A percentile compares a stretch with the other conserved stretches of the same genome.
Conservation (phyloP, 2,113 vertebrate species). For the Microcebus lehilahytsara region DNA sequence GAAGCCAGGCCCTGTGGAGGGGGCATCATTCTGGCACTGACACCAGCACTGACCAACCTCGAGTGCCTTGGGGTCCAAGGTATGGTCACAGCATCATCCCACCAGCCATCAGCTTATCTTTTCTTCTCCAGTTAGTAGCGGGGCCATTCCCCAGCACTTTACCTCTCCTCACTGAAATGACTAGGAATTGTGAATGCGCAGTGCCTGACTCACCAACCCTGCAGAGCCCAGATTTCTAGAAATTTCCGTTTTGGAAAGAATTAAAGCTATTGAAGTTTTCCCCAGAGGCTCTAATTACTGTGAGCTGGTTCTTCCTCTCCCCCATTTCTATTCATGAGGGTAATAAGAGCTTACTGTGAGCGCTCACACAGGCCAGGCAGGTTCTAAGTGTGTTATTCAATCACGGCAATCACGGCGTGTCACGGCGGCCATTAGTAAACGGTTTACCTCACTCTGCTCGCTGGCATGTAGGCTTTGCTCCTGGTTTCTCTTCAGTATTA, state of each 20-base stretch:
- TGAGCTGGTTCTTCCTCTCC: neutral
- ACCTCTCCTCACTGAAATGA: neutral
- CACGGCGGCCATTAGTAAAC: neutral
- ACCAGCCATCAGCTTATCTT: neutral
- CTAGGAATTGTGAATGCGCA: neutral
- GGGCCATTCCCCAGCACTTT: neutral
- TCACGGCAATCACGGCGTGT: neutral
- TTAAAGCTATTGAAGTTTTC: neutral
- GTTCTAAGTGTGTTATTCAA: too few species aligned
- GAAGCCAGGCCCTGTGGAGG: neutral
- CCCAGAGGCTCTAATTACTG: neutral
- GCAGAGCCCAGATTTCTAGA: neutral
- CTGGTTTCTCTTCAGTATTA: conserved; percentile 84
- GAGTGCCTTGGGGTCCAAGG: neutral
- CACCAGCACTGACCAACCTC: too few species aligned
- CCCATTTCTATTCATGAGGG: neutral
- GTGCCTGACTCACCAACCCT: neutral
- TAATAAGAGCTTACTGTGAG: neutral
- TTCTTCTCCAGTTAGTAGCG: neutral
- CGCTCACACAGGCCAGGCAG: too few species aligned
- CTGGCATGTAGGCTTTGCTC: conserved; percentile 66
- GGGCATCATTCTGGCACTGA: neutral
- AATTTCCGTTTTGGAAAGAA: neutral
- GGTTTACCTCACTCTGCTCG: conserved; percentile 82
- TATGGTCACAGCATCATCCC: too few species aligned